Percentiles rank a stretch among this genome's conserved stretches.
These are phyloP conservation scores for Eristalis arbustorum DNA, from an alignment of 2,888 invertebrate species.

Conservation along the genomic window DNA sequence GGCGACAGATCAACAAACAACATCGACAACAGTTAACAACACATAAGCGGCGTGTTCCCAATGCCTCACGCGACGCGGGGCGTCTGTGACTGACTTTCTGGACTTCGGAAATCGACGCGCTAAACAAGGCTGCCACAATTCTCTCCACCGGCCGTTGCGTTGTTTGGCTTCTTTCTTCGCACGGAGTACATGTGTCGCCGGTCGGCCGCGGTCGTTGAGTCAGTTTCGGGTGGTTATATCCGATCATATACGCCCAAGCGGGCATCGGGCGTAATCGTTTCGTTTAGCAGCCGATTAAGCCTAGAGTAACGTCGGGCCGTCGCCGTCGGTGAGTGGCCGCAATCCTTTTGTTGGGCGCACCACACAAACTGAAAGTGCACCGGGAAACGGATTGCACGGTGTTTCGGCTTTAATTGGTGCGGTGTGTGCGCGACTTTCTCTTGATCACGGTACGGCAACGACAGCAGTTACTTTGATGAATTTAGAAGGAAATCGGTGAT, in stretches of 20 bases:
- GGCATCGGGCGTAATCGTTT: slow-evolving; percentile 49
- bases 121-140: slow-evolving; percentile 46
- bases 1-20: slow-evolving; percentile 42
- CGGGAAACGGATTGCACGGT: slow-evolving; percentile 54
- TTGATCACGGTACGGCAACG: background rate
- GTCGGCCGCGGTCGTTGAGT: slow-evolving; percentile 13
- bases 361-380: slow-evolving; percentile 52
- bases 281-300: slow-evolving; percentile 51
- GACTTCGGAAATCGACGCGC: slow-evolving; percentile 42
- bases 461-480: slow-evolving; percentile 31
- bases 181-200: slow-evolving; percentile 8
- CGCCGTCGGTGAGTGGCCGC: slow-evolving; percentile 15
- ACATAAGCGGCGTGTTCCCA: slow-evolving; percentile 59
- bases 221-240: slow-evolving; percentile 5
- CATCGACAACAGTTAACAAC: slow-evolving; percentile 26
- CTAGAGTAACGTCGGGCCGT: slow-evolving; percentile 14
- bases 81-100: background rate
- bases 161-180: slow-evolving; percentile 56
- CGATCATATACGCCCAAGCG: slow-evolving; percentile 51
- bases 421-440: slow-evolving; percentile 52
- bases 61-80: slow-evolving; percentile 42
- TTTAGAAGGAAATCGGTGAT: slow-evolving; percentile 60
- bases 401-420: slow-evolving; percentile 58
- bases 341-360: slow-evolving; percentile 38
- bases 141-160: slow-evolving; percentile 21